These are phyloP conservation scores for Lepidocyrtoides sp. DNA, from an alignment of 2,888 invertebrate species.

Conservation along the genomic window DNA sequence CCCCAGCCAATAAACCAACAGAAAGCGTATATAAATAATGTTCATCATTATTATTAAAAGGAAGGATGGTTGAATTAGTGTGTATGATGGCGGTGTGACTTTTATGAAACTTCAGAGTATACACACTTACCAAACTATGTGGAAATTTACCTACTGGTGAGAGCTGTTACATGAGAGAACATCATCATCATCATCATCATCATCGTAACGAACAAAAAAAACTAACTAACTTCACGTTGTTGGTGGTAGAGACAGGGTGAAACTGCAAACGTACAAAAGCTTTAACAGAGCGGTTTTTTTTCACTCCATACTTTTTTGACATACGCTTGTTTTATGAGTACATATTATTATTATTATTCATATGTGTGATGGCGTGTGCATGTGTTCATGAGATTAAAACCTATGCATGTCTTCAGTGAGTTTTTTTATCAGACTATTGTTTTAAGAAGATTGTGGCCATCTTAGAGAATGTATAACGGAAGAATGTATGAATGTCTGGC, in stretches of 20 bases:
- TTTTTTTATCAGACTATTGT: slow-evolving; percentile 39
- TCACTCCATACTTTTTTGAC: neutral
- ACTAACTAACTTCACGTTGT: slow-evolving; percentile 28
- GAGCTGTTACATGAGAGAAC: neutral
- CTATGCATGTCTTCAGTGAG: neutral
- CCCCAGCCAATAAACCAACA: neutral
- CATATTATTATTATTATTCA: neutral
- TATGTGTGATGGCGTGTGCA: neutral
- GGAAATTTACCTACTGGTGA: slow-evolving; percentile 39
- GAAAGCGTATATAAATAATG: slow-evolving; percentile 12
- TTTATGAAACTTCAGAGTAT: neutral
- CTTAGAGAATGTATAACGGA: neutral
- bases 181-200: too few relatives aligned
- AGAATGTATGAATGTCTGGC: slow-evolving; percentile 36
- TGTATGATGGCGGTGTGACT: slow-evolving; percentile 23
- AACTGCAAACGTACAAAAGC: neutral
- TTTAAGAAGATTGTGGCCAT: slow-evolving; percentile 34
- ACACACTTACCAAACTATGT: neutral
- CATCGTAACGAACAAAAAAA: neutral
- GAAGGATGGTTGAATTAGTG: slow-evolving; percentile 29
- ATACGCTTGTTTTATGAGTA: slow-evolving; percentile 1
- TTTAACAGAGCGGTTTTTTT: neutral
- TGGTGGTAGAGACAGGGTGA: slow-evolving; percentile 1
- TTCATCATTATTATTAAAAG: slow-evolving; percentile 15
- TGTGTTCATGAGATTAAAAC: neutral